These are phyloP conservation scores for Cephalopterus ornatus DNA, from an alignment of 2,113 vertebrate genomes.

Conservation along the genomic window DNA sequence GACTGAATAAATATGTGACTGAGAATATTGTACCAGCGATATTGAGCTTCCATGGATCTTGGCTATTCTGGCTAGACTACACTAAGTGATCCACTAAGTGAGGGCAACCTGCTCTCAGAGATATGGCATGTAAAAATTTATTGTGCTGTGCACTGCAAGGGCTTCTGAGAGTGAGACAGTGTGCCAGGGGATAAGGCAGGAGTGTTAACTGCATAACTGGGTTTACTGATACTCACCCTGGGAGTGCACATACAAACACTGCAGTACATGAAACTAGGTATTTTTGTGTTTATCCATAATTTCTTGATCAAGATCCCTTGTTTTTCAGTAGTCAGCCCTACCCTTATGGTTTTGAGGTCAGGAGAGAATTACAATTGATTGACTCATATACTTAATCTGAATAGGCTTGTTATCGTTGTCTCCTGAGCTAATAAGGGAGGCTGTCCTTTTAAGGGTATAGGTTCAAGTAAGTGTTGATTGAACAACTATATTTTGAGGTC, in stretches of 20 bases:
- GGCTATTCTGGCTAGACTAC: neutral
- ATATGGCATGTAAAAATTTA: neutral
- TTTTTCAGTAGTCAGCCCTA: neutral
- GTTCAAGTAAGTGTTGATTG: neutral
- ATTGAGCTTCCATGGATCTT: neutral
- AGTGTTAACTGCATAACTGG: neutral
- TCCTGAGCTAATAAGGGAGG: neutral
- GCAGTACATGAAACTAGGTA: neutral
- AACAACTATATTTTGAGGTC: neutral
- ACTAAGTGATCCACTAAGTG: neutral
- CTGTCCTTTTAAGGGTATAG: neutral
- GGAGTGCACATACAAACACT: neutral
- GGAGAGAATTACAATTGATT: neutral
- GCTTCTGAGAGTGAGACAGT: neutral
- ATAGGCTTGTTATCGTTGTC: neutral
- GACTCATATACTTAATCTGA: neutral
- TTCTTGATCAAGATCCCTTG: neutral
- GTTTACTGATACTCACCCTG: neutral
- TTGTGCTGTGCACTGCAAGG: neutral
- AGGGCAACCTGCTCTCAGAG: neutral
- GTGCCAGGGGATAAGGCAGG: fast-evolving
- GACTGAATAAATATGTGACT: neutral
- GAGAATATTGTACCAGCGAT: neutral
- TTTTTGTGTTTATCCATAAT: neutral
- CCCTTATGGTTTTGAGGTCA: neutral